Evolutionary conservation across 2,888 invertebrate genomes (phyloP).

Genomic region (Acanthosepion esculentum): DNA sequence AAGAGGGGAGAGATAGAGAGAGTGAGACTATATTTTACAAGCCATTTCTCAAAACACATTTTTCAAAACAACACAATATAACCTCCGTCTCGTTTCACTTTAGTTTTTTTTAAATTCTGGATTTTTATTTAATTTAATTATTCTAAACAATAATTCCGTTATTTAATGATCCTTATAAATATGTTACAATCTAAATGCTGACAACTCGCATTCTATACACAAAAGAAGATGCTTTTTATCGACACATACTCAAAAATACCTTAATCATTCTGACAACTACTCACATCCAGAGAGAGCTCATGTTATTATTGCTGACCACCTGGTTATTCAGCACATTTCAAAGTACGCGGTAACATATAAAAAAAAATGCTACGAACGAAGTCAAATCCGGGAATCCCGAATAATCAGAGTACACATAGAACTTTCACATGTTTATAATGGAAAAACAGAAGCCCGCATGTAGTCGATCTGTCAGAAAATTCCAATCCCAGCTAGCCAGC

Average conservation of each 20-base stretch:
- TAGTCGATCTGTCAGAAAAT: not conserved
- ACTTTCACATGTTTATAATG: not conserved
- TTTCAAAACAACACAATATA: not conserved
- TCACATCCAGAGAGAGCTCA: not conserved
- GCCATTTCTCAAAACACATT: not conserved
- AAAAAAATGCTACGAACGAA: not conserved
- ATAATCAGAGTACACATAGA: not conserved
- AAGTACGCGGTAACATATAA: not conserved
- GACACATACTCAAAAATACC: too few relatives aligned
- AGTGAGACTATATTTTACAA: not conserved
- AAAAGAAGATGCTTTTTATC: too few relatives aligned
- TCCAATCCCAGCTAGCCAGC: not conserved
- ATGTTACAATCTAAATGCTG: too few relatives aligned
- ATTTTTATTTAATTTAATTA: not conserved
- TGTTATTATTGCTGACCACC: not conserved
- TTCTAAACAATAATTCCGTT: not conserved
- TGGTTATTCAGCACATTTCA: not conserved
- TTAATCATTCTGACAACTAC: too few relatives aligned
- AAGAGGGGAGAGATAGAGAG: not conserved
- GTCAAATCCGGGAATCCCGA: not conserved
- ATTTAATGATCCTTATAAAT: too few relatives aligned
- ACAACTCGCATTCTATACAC: too few relatives aligned
- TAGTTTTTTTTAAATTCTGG: not conserved
- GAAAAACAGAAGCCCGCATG: not conserved
- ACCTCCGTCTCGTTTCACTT: not conserved